These are phyloP conservation scores for Brachyptera risi DNA, from an alignment of 2,888 invertebrate species.

Conservation along the genomic window DNA sequence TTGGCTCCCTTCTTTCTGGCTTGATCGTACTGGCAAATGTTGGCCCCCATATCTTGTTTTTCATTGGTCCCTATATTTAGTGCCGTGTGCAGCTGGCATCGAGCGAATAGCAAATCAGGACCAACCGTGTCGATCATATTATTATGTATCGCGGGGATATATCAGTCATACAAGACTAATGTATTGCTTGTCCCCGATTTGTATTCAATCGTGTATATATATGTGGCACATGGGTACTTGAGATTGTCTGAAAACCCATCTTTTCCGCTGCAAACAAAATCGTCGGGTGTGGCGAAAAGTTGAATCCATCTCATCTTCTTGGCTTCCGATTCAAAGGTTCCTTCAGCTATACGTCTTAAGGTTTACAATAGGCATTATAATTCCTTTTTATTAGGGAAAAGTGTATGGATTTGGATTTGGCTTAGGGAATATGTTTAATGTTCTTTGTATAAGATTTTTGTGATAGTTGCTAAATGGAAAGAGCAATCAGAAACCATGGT, in stretches of 20 bases:
- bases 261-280: conserved; percentile 26
- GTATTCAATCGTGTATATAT: too few relatives aligned
- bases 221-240: conserved; percentile 18
- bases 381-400: conserved; percentile 19
- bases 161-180: not conserved
- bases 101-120: conserved; percentile 8
- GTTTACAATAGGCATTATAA: conserved; percentile 17
- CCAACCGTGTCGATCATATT: conserved; percentile 18
- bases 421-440: not conserved
- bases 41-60: conserved; percentile 8
- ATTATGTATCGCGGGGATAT: conserved; percentile 8
- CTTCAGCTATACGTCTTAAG: not conserved
- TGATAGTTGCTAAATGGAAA: too few relatives aligned
- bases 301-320: conserved; percentile 22
- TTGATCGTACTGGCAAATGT: not conserved
- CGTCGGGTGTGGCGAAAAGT: conserved; percentile 26
- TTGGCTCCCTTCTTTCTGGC: not conserved
- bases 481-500: too few relatives aligned
- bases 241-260: conserved; percentile 23
- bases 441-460: not conserved
- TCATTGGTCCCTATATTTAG: conserved; percentile 10
- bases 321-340: too few relatives aligned
- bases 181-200: not conserved
- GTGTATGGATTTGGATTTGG: not conserved
- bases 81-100: not conserved